Evolutionary conservation across 2,113 vertebrate species (phyloP).

Genomic region (Galbula dea): DNA sequence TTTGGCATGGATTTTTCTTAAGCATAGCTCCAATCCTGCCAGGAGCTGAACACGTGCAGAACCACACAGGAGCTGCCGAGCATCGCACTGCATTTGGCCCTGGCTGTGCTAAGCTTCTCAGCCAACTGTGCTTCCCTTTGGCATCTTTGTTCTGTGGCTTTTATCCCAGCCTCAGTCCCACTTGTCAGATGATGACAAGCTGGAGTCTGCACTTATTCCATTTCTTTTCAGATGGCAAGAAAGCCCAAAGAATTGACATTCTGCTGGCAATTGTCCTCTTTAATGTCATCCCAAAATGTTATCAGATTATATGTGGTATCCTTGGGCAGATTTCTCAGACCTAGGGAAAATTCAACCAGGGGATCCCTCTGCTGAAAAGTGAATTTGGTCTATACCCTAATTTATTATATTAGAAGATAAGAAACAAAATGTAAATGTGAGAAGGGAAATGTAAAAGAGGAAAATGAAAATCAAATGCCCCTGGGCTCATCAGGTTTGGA

Average conservation of each 20-base stretch:
- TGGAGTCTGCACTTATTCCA: background rate
- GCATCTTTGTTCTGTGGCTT: conserved; percentile 39
- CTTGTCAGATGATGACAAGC: conserved; percentile 23
- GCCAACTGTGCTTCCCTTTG: conserved; percentile 1
- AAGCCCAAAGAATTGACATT: conserved; percentile 42
- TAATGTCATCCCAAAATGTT: background rate
- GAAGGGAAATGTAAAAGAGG: background rate
- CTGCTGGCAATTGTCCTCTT: conserved; percentile 31
- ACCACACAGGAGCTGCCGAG: background rate
- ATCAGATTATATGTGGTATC: background rate
- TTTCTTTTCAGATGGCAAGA: conserved; percentile 41
- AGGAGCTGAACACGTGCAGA: background rate
- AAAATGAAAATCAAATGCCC: conserved; percentile 24
- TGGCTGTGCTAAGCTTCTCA: background rate
- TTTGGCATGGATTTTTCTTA: background rate
- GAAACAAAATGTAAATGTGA: background rate
- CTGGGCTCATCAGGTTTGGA: background rate
- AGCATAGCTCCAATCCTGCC: background rate
- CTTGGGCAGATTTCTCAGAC: background rate
- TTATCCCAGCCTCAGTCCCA: conserved; percentile 11
- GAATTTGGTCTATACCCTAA: background rate
- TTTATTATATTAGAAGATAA: background rate
- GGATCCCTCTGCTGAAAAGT: background rate
- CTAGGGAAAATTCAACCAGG: background rate
- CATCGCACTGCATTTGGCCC: background rate